Evolutionary conservation across 2,113 vertebrate genomes (phyloP).

Genomic region (Scomber colias): DNA sequence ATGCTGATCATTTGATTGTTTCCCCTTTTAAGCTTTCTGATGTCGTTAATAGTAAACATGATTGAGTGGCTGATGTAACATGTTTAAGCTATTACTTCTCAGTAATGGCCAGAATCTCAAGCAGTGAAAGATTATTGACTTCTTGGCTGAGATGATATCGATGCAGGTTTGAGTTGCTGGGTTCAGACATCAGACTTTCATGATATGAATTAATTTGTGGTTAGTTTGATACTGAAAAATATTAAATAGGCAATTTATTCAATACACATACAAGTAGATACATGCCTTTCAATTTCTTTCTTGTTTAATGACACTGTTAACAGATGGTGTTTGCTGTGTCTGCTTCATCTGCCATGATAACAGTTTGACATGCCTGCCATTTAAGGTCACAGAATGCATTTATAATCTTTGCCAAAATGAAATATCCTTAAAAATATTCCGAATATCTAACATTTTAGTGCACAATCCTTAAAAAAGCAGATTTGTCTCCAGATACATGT

Average conservation of each 20-base stretch:
- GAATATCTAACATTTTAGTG: no score
- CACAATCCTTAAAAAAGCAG: background rate
- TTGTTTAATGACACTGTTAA: slow-evolving; percentile 7
- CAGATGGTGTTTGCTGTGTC: slow-evolving; percentile 1
- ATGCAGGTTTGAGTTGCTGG: background rate
- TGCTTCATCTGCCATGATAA: background rate
- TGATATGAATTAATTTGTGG: background rate
- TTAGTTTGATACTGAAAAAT: background rate
- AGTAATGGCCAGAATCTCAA: background rate
- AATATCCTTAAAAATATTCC: background rate
- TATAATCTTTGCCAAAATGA: slow-evolving; percentile 11
- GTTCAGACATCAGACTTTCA: background rate
- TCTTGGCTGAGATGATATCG: slow-evolving; percentile 10
- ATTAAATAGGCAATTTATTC: background rate
- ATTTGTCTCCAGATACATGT: background rate
- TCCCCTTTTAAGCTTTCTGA: background rate
- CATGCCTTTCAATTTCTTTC: background rate
- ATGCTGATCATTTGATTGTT: slow-evolving; percentile 31
- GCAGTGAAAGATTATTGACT: background rate
- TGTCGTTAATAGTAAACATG: background rate
- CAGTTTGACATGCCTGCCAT: slow-evolving; percentile 30
- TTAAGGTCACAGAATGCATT: slow-evolving; percentile 27
- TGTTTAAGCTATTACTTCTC: background rate
- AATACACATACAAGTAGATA: background rate
- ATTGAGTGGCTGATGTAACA: background rate